Evolutionary conservation across 2,797 vertebrate genomes (phyloP), one percentile per base, ranked within the genome.

Genomic region (Mormyrus proboscirostris): DNA sequence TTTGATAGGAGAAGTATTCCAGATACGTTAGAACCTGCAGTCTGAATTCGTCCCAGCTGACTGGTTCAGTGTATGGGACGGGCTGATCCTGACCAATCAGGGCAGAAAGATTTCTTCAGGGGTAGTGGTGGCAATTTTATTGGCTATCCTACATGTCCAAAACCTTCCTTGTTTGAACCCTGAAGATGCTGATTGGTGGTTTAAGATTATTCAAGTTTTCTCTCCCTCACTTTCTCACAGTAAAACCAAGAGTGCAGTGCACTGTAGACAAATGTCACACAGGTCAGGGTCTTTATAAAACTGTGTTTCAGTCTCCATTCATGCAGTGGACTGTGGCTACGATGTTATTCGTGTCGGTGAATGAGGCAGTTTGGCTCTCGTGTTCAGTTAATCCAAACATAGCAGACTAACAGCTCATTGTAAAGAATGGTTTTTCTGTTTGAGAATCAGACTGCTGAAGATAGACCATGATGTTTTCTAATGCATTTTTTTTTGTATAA

Each of bases 401-500:
- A 57, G 87, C 69, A 38, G 59, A 76, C 88, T 83, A 88, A 88
- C 51, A 53, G 89, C 49, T 73, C 86, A 88, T 87, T 90, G 73
- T 87, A 22, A 85, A 29, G 44, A 29, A 53, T 29, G 50, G 33
- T 87, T 89, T 62, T 86, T 87, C 69, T 16, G 33, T 82, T 55
- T 86, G 90, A 88, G 69, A 90, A 79, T 57, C 91, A 89, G 91
- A 88, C 89, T 91, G 53, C 88, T 88, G 22, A 92, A 89, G 91
- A 92, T 92, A 91, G 92, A 90, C 90, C 38, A 4, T 65, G 91
- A 91, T 91, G 91, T 96, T 96, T 96, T 96, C 92, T 95, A 95
- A 95, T 95, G 92, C 29, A 95, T 96, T 96, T 96, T 96, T 88
- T 94, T 96, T 95, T 91, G 94, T 96, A 93, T 91, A 91, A 92